These are phyloP conservation scores for Acleris emargana DNA, from an alignment of 2,888 invertebrate genomes.

Conservation along the genomic window DNA sequence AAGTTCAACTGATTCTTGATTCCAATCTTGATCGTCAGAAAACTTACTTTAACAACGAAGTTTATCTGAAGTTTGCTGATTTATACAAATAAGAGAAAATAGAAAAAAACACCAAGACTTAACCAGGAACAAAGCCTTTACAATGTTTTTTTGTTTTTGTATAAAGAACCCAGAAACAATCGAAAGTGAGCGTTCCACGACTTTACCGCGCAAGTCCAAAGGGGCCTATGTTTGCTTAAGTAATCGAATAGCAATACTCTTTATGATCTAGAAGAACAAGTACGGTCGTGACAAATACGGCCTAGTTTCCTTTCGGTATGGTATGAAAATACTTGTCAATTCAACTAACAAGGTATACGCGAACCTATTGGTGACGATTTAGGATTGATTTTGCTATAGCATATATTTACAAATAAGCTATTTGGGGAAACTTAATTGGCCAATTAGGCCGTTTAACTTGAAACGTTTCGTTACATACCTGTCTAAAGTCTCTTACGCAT, in stretches of 20 bases:
- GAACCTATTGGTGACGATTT: no score
- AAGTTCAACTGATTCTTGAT: no score
- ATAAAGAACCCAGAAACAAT: conserved; percentile 21
- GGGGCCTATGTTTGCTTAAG: neutral
- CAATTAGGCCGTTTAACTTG: conserved; percentile 25
- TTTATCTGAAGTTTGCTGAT: no score
- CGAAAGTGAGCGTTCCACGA: conserved; percentile 27
- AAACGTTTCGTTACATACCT: conserved; percentile 14
- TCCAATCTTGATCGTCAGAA: no score
- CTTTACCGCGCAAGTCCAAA: neutral
- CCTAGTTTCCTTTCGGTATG: conserved; percentile 39
- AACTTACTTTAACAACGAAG: no score
- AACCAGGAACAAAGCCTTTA: neutral
- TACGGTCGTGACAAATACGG: conserved; percentile 42
- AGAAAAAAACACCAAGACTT: neutral
- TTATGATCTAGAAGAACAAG: conserved; percentile 7
- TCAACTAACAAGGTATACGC: no score
- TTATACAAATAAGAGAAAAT: neutral
- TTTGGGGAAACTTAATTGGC: conserved; percentile 6
- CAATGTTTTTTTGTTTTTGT: neutral
- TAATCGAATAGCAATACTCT: neutral
- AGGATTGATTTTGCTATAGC: no score
- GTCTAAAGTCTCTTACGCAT: neutral
- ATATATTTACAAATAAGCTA: no score
- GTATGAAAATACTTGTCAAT: neutral